These are phyloP conservation scores for Silvanus unidentatus DNA, from an alignment of 2,888 invertebrate species.

Conservation along the genomic window DNA sequence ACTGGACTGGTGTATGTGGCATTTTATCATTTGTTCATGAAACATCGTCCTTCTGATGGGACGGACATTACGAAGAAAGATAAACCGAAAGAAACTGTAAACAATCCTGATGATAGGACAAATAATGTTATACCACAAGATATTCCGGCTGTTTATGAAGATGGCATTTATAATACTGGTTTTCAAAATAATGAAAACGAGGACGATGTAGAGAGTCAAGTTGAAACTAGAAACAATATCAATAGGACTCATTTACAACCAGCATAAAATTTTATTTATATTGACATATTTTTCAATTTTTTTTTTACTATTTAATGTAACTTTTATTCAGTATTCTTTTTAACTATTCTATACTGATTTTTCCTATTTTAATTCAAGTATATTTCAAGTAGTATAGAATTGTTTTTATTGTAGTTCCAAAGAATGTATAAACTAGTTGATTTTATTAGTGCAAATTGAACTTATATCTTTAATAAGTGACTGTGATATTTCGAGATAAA, in stretches of 20 bases:
- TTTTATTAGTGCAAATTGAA: too few relatives aligned
- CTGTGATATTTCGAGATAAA: too few relatives aligned
- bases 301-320: neutral
- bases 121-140: conserved; percentile 25
- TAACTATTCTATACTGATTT: neutral
- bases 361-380: too few relatives aligned
- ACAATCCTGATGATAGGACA: conserved; percentile 26
- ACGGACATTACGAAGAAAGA: conserved; percentile 57
- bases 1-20: conserved; percentile 63
- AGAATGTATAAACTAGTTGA: too few relatives aligned
- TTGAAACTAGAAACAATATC: conserved; percentile 12
- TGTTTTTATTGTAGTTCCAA: too few relatives aligned
- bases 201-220: conserved; percentile 7
- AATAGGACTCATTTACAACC: conserved; percentile 9
- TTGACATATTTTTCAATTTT: conserved; percentile 3
- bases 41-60: conserved; percentile 51
- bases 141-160: conserved; percentile 33
- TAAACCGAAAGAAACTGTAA: conserved; percentile 32
- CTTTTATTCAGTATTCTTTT: neutral
- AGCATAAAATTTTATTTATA: neutral
- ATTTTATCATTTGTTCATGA: conserved; percentile 62
- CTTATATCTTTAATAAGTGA: too few relatives aligned
- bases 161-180: conserved; percentile 37
- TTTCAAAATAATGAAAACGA: conserved; percentile 37
- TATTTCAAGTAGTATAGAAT: too few relatives aligned